phyloP scores from a whole-genome alignment of 2,888 invertebrate species.

The Xestia rhomboidea region DNA sequence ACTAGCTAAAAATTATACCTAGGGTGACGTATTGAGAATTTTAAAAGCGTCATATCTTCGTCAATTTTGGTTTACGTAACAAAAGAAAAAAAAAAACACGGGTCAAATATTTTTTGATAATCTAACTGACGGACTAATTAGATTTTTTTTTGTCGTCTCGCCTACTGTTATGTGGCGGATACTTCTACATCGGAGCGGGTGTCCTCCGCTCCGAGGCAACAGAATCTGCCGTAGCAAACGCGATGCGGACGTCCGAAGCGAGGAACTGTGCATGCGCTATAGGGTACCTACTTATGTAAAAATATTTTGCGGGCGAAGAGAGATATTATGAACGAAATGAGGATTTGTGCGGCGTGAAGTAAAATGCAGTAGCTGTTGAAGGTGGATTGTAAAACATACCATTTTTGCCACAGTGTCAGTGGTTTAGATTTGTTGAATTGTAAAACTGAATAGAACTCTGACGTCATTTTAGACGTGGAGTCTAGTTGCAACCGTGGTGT shows the following conservation, averaged over 20 bases:
- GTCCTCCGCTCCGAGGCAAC: background rate
- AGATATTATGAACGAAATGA: constrained; percentile 45
- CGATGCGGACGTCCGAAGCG: constrained; percentile 38
- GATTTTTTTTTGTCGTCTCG: no score
- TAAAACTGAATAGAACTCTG: background rate
- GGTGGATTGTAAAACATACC: background rate
- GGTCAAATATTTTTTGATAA: no score
- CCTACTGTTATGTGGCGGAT: no score
- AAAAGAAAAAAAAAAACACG: no score
- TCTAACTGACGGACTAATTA: no score
- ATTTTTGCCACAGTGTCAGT: background rate
- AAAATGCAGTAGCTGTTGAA: constrained; percentile 8
- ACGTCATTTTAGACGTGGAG: background rate
- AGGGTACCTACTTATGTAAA: constrained; percentile 32
- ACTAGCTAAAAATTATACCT: no score
- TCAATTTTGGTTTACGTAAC: no score
- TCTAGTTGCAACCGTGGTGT: background rate
- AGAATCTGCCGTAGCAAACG: constrained; percentile 8
- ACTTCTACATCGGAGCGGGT: background rate
- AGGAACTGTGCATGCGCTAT: constrained; percentile 40
- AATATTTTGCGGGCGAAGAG: constrained; percentile 14
- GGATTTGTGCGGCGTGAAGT: constrained; percentile 25
- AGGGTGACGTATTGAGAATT: no score
- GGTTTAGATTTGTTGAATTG: constrained; percentile 6
- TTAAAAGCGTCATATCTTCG: no score